Evolutionary conservation across 2,888 invertebrate species (phyloP), one percentile per base, ranked within the genome.

Genomic region (Corbicula japonica): DNA sequence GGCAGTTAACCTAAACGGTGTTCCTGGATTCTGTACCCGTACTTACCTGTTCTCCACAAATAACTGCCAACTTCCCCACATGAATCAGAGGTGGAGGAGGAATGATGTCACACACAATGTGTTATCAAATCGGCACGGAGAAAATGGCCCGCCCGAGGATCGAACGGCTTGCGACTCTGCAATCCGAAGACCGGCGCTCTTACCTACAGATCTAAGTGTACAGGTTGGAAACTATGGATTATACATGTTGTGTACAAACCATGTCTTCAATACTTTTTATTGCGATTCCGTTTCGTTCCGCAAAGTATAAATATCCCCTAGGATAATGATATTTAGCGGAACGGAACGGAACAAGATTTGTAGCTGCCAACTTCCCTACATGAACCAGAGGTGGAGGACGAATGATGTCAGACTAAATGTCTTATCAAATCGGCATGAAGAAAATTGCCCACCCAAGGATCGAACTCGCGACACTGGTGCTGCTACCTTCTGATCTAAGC

Each of bases 61-160:
- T n/a, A 32, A 58, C 34, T 58, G 41, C 34, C 30, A 32, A 34
- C 41, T 41, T 41, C 41, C 41, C 41, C 18, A 41, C 41, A 41
- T 41, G 41, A 41, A 58, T 32, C 23, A 28, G 30, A 58, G 34
- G 58, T 58, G 30, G 34, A 58, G 58, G 58, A 58, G 32, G 21
- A 58, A 58, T 58, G 58, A 58, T 58, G 58, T 58, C 58, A 58
- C 18, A 58, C 58, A 18, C 21, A 54, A 54, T 54, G 54, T 54
- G 23, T 54, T 54, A 54, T 54, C 58, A 58, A 58, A 58, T 58
- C 58, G 58, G 58, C 58, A 58, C 34, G 58, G 58, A 58, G 58
- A 58, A 58, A 30, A 58, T 58, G 12, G 58, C 58, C 58, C 58
- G 58, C 30, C 58, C 58, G 21, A 58, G 58, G 58, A 58, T 58